A percentile compares a stretch with the other conserved stretches of the same genome.
Evolutionary conservation across 2,113 vertebrate genomes (phyloP).

Genomic region (Rhinopomastus cyanomelas): DNA sequence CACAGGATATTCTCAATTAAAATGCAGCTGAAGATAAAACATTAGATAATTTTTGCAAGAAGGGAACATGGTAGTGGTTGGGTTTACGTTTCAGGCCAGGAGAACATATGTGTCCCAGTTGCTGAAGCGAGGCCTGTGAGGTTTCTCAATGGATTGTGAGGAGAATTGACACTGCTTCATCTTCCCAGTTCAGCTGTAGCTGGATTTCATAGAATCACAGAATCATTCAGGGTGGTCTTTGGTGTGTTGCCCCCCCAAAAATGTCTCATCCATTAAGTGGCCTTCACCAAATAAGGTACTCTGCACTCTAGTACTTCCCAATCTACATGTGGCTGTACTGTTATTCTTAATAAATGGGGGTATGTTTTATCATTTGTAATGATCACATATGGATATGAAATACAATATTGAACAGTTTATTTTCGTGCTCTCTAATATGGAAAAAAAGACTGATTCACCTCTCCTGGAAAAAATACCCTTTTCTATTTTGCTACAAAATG

Average conservation of each 20-base stretch:
- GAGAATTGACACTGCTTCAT: not conserved
- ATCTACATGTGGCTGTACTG: not conserved
- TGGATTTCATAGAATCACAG: not conserved
- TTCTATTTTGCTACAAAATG: not conserved
- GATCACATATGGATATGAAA: not conserved
- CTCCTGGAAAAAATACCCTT: constrained; percentile 4
- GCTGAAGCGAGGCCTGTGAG: not conserved
- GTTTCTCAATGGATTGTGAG: not conserved
- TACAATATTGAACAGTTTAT: not conserved
- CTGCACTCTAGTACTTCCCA: not conserved
- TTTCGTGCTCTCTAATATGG: not conserved
- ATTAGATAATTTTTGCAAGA: not conserved
- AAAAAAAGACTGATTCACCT: not conserved
- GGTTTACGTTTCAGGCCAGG: not conserved
- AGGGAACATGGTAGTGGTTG: not conserved
- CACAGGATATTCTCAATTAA: constrained; percentile 7
- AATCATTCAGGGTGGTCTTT: not conserved
- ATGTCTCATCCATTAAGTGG: not conserved
- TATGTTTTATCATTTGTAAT: not conserved
- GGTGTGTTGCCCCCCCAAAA: not conserved
- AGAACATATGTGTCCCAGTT: not conserved
- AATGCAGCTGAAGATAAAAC: not conserved
- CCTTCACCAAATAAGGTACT: not conserved
- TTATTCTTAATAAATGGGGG: not conserved
- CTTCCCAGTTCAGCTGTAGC: not conserved